These are phyloP conservation scores for Seriola dumerili DNA, from an alignment of 2,113 vertebrate genomes.

Conservation along the genomic window DNA sequence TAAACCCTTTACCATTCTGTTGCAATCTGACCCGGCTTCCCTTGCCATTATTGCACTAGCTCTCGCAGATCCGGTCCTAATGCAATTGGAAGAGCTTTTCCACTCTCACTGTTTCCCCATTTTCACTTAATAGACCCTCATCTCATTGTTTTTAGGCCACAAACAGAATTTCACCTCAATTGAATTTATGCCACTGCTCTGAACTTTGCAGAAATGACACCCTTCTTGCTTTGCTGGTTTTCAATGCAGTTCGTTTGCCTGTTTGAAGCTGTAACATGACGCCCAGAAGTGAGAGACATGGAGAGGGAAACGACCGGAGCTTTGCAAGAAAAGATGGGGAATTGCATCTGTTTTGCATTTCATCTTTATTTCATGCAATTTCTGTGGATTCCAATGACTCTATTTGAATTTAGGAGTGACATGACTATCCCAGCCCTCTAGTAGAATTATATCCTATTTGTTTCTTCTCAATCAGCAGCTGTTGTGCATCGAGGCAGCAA, in stretches of 20 bases:
- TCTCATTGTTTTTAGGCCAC: constrained; percentile 79
- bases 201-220: constrained; percentile 51
- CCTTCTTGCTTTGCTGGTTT: constrained; percentile 21
- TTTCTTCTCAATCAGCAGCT: neutral
- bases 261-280: constrained; percentile 28
- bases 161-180: constrained; percentile 80
- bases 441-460: neutral
- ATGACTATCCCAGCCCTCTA: neutral
- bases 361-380: constrained; percentile 6
- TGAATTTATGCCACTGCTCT: constrained; percentile 66
- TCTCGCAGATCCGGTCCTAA: constrained; percentile 79
- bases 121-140: constrained; percentile 81
- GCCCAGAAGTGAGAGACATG: neutral
- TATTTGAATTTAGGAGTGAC: neutral
- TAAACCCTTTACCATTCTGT: constrained; percentile 78
- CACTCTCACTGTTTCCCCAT: constrained; percentile 77
- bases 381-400: neutral
- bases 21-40: constrained; percentile 75
- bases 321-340: neutral
- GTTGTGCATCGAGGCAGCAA: neutral
- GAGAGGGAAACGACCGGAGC: neutral
- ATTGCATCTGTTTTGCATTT: neutral
- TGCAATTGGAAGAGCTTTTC: constrained; percentile 78
- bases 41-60: constrained; percentile 79
- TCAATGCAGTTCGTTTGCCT: constrained; percentile 30